Base-by-base conservation (phyloP, 2,888 invertebrate species). In the Thymelicus acteon region DNA sequence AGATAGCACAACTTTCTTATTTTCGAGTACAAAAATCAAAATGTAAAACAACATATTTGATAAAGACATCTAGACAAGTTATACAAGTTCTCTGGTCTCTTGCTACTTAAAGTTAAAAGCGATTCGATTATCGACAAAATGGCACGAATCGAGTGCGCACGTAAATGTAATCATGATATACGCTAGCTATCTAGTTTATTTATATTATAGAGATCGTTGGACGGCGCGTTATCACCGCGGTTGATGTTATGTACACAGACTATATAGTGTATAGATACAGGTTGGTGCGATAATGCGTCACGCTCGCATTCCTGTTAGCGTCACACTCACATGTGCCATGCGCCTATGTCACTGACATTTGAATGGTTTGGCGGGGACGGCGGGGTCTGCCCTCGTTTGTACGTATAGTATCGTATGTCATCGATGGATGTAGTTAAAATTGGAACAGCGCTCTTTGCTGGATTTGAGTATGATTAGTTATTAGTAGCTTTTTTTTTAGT, bases 141-240 rank as follows among this genome's bases (percentile, higher is more conserved):
- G 49, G 49, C 19, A 19, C 15, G 12, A 52, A 52, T 52, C 49
- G 7, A 52, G 49, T 52, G 49, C 49, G 8, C 15, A 52, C 49
- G 6, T 19, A n/a, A 52, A 52, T 52, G 8, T 52, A 52, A 52
- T 19, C 15, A 19, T n/a, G 15, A 12, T 19, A 12, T 19, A 12
- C 6, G 15, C 49, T 52, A 52, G 15, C 48, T n/a, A 49, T 49
- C 49, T 19, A 49, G 49, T 49, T 15, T 15, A 52, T 52, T 52
- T 52, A 52, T 52, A 52, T 52, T 19, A 52, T 52, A 52, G 15
- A 52, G 15, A 57, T 60, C 39, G 61, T 60, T 67, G 69, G 63
- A 65, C 63, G 72, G 57, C 57, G 61, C 15, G 68, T 71, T 75
- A 73, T 75, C 72, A 67, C 63, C 65, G 57, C 60, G 54, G 24